These are phyloP conservation scores for Micropoecilia bifurca DNA, from an alignment of 2,797 vertebrate genomes.

Conservation along the genomic window DNA sequence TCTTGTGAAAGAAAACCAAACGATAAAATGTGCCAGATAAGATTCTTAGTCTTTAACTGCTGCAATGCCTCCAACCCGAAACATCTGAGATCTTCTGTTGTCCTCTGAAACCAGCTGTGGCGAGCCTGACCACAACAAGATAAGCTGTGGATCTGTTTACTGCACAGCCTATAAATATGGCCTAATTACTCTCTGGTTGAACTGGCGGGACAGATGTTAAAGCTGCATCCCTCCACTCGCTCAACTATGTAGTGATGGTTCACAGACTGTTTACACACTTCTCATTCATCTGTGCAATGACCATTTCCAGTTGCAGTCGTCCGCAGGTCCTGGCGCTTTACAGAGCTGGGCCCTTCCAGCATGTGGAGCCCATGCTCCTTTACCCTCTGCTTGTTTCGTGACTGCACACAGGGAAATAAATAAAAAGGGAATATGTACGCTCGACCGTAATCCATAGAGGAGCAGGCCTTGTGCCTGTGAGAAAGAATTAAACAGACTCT, in stretches of 20 bases:
- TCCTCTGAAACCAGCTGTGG: constrained; percentile 58
- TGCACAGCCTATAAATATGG: constrained; percentile 60
- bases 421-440: constrained; percentile 69
- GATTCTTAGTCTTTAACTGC: constrained; percentile 52
- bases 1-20: constrained; percentile 48
- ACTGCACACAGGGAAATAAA: constrained; percentile 74
- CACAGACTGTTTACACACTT: constrained; percentile 76
- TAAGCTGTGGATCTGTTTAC: constrained; percentile 63
- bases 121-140: constrained; percentile 56
- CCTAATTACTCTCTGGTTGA: constrained; percentile 58
- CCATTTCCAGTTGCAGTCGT: constrained; percentile 68
- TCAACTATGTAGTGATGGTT: constrained; percentile 64
- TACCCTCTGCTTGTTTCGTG: constrained; percentile 66
- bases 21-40: constrained; percentile 60
- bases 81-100: constrained; percentile 51
- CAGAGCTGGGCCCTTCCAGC: constrained; percentile 56
- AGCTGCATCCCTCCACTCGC: constrained; percentile 55
- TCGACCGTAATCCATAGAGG: constrained; percentile 57
- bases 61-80: constrained; percentile 18
- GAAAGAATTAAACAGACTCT: constrained; percentile 69
- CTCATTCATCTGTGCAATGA: constrained; percentile 77
- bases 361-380: constrained; percentile 71
- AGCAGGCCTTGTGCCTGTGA: constrained; percentile 35
- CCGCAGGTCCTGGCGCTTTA: constrained; percentile 63
- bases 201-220: constrained; percentile 66